Evolutionary conservation across 2,113 vertebrate genomes (phyloP).

Genomic region (Onychostruthus taczanowskii): DNA sequence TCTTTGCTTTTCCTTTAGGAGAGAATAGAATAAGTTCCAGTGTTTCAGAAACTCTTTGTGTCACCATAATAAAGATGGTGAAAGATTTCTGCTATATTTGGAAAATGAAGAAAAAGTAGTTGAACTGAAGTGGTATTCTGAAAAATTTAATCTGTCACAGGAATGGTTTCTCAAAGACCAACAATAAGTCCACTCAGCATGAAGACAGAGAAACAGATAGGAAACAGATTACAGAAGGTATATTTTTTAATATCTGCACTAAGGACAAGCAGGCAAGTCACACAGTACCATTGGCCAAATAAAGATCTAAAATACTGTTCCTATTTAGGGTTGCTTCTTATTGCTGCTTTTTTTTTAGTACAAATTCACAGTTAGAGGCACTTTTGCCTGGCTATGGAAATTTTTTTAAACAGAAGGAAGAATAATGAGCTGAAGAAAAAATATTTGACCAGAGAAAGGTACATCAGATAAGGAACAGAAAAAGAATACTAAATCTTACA

Average conservation of each 20-base stretch:
- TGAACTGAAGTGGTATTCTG: not conserved
- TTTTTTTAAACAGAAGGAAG: not conserved
- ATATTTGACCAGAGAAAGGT: not conserved
- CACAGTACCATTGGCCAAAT: not conserved
- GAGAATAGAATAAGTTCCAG: not conserved
- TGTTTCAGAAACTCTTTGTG: not conserved
- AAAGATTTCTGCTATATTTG: not conserved
- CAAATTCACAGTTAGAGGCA: not conserved
- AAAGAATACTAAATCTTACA: not conserved
- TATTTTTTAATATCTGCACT: not conserved
- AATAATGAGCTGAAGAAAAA: not conserved
- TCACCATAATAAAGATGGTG: not conserved
- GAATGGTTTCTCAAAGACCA: not conserved
- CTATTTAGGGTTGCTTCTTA: not conserved
- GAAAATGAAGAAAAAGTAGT: not conserved
- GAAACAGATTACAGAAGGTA: not conserved
- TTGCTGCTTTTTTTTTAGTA: not conserved
- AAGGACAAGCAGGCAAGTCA: not conserved
- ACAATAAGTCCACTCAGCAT: not conserved
- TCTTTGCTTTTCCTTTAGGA: not conserved
- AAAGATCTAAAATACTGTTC: not conserved
- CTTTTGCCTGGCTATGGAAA: not conserved
- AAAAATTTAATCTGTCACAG: not conserved
- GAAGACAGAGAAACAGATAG: not conserved
- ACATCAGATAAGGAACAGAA: not conserved